Evolutionary conservation across 2,797 vertebrate species (phyloP).

Genomic region (Danio jaintianensis): DNA sequence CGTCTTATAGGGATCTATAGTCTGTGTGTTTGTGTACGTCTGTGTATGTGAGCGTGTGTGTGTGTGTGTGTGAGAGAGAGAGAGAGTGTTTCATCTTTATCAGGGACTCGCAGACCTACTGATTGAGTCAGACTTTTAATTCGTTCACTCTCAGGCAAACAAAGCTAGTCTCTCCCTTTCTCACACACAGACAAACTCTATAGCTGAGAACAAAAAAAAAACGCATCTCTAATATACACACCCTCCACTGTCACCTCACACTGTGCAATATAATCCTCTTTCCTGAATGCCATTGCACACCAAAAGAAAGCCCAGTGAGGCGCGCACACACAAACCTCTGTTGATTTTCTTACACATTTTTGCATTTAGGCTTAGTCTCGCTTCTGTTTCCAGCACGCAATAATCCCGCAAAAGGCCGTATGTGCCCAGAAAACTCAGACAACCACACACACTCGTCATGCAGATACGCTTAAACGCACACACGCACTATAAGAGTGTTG

Average conservation of each 20-base stretch:
- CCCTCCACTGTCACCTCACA: slow-evolving; percentile 49
- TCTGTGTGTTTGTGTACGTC: not conserved
- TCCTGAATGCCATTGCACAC: slow-evolving; percentile 50
- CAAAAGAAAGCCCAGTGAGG: slow-evolving; percentile 33
- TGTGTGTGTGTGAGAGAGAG: slow-evolving; percentile 13
- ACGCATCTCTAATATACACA: slow-evolving; percentile 45
- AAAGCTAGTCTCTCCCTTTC: slow-evolving; percentile 23
- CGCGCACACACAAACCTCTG: slow-evolving; percentile 12
- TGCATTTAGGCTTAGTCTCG: slow-evolving; percentile 18
- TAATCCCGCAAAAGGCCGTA: slow-evolving; percentile 20
- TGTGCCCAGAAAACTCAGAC: slow-evolving; percentile 1
- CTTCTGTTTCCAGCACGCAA: slow-evolving; percentile 26
- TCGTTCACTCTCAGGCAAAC: slow-evolving; percentile 23
- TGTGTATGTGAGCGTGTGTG: slow-evolving; percentile 1
- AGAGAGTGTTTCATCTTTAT: slow-evolving; percentile 46
- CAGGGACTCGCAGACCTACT: slow-evolving; percentile 38
- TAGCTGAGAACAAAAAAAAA: slow-evolving; percentile 27
- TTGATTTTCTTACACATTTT: slow-evolving; percentile 27
- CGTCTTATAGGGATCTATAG: slow-evolving; percentile 1
- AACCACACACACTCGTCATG: slow-evolving; percentile 1
- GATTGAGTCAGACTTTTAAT: slow-evolving; percentile 39
- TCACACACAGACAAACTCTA: slow-evolving; percentile 22
- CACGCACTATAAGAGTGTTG: not conserved
- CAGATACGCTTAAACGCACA: not conserved
- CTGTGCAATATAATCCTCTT: slow-evolving; percentile 59